Evolutionary conservation across 2,888 invertebrate species (phyloP), one percentile per base, ranked within the genome.

Genomic region (Melanargia galathea): DNA sequence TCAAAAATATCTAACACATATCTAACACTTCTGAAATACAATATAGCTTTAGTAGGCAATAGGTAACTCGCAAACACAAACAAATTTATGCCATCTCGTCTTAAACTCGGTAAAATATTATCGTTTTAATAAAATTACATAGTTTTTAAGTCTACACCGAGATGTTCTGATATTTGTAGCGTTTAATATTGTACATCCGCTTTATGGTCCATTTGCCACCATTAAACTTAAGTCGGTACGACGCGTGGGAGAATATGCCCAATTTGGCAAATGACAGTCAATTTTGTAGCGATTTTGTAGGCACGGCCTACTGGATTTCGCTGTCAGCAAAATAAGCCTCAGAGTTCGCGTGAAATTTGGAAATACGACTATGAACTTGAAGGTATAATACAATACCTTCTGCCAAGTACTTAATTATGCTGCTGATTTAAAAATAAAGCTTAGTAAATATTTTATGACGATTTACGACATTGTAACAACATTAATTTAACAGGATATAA

Each of bases 121-220:
- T 30, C 30, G 1, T 30, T 30, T 6, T 30, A 30, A 26, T 30
- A 16, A 16, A 16, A 4, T 43, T 43, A 18, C 5, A 16, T 43
- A 43, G 16, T 18, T 43, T 6, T 8, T 6, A 16, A 18, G 16
- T n/a, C 16, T 13, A 18, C 40, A 16, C 13, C 5, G 2, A 6
- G 1, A 13, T 13, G 18, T 16, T 6, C 18, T 20, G 11, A 11
- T 1, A n/a, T n/a, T n/a, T 8, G 30, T 30, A 30, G 20, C 45
- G 20, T 45, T 22, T 45, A 22, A 43, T 18, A 18, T 10, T 13
- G 20, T 46, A 11, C 22, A 11, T 46, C 20, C 16, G 16, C 40
- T 16, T 43, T 43, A 46, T 46, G 20, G 22, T 22, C 45, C 22
- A 46, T 46, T 46, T 46, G 20, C 45, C 45, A 18, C 11, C 45